Evolutionary conservation across 2,797 vertebrate genomes (phyloP), one percentile per base, ranked within the genome.

Genomic region (Calcarius lapponicus): DNA sequence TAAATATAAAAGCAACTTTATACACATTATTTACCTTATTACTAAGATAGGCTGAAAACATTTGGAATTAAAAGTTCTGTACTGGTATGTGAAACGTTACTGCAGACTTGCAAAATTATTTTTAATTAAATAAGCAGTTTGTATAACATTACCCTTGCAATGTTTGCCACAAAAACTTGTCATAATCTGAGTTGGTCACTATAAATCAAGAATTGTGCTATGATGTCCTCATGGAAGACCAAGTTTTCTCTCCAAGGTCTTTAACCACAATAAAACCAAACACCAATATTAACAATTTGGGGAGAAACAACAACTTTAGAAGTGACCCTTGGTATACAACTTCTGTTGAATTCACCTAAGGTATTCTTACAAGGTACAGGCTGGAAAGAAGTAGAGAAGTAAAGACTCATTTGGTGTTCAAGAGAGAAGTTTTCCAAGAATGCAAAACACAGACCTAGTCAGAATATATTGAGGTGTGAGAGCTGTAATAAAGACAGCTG

Each of bases 401-500:
- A 62, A 62, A 18, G 28, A 58, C 43, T 84, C 53, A 48, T 36
- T 62, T 80, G 69, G 69, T 48, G 48, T 19, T 85, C 62, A 76
- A 61, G 22, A 57, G 54, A 90, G 56, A 91, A 72, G 40, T 75
- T 57, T 64, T 53, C 61, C 21, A 94, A 85, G 80, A 29, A 60
- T 11, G 7, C 9, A 85, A 43, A 90, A 38, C 32, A 66, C 20
- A 82, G 47, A 58, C 19, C 64, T 66, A 64, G 31, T 34, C 45
- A 69, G 20, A 36, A 58, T 56, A 75, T 5, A 76, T 0, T 53
- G 64, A 88, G 71, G 90, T 81, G 53, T 73, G 78, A 84, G 38
- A 88, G 76, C 75, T 43, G 17, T n/a, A 86, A 93, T 47, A 84
- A 84, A 90, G 88, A 88, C 2, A 86, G 66, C 32, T 69, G 6